Base-by-base conservation (phyloP, 2,113 vertebrate species). In the Psephotus haematonotus region DNA sequence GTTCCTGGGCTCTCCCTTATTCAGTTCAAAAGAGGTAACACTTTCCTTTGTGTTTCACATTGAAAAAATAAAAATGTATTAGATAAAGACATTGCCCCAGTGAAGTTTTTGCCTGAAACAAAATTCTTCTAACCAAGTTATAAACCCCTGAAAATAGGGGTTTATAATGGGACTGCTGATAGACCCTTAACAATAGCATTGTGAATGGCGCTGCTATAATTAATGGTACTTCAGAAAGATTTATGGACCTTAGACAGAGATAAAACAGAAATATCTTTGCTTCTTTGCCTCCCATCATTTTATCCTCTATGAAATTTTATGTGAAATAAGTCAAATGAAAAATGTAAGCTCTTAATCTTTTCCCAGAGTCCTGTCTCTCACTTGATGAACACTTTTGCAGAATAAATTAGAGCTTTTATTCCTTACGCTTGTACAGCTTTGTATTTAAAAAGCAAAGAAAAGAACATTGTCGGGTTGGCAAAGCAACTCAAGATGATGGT, bases 301-400 rank as follows among this genome's bases (percentile, higher is more conserved):
- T 97, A 95, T 96, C 93, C 95, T 96, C 93, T 96, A 95, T 97
- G 97, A 98, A 97, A 97, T 97, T 98, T 98, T 98, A 98, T 98
- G 92, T 95, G 96, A 97, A 97, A 94, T 97, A 97, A 98, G 97
- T 96, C 93, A 95, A 97, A 95, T 97, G 96, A 98, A 97, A 98
- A 97, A 97, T 97, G 95, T 97, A 97, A 97, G 94, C 96, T 97
- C 97, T 98, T 98, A 97, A 98, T 97, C 97, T 97, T 97, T 95
- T 97, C 93, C 96, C 95, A 82, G 93, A 96, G 96, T 94, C 94
- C 92, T 83, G 88, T 96, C 95, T 95, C 68, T 97, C 95, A 97
- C 96, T 97, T 97, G 94, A 97, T 97, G 95, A 97, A 92, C 94
- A 95, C 91, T 96, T 97, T 89, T 90, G 94, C 68, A 86, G 91